Conservation (phyloP, 23 tunicate genomes). For the Halocynthia aurantium region DNA sequence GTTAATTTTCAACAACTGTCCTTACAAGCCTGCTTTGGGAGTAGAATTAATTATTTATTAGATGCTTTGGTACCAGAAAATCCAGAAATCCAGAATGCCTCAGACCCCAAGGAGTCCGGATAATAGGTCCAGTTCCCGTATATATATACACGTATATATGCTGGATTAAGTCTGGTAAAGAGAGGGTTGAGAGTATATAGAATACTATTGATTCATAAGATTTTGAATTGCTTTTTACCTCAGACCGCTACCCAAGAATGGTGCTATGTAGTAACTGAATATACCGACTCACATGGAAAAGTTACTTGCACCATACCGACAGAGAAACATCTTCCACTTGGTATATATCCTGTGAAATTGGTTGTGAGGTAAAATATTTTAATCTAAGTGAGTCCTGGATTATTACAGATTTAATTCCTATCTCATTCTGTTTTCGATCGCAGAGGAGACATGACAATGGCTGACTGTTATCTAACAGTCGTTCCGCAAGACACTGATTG, state of each 20-base stretch:
- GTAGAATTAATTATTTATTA: too few relatives aligned
- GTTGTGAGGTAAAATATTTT: slow-evolving; percentile 53
- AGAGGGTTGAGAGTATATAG: too few relatives aligned
- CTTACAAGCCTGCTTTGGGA: too few relatives aligned
- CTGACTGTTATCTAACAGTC: slow-evolving; percentile 86
- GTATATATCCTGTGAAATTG: slow-evolving; percentile 75
- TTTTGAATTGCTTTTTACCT: background rate
- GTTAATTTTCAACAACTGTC: too few relatives aligned
- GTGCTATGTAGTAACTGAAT: background rate
- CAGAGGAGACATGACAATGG: slow-evolving; percentile 86
- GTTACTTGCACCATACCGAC: slow-evolving; percentile 46
- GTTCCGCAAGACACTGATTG: slow-evolving; percentile 78
- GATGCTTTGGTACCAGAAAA: too few relatives aligned
- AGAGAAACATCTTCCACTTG: slow-evolving; percentile 32
- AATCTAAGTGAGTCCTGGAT: background rate
- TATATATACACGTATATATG: too few relatives aligned
- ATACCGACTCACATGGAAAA: slow-evolving; percentile 41
- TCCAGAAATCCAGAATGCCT: too few relatives aligned
- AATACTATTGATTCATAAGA: too few relatives aligned
- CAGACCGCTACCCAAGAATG: slow-evolving; percentile 3
- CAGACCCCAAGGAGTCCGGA: too few relatives aligned
- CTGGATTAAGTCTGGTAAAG: too few relatives aligned
- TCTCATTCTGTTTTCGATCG: background rate
- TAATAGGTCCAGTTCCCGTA: too few relatives aligned
- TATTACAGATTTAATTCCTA: background rate